phyloP scores from a whole-genome alignment of 2,797 vertebrate species.

The Hybognathus amarus region DNA sequence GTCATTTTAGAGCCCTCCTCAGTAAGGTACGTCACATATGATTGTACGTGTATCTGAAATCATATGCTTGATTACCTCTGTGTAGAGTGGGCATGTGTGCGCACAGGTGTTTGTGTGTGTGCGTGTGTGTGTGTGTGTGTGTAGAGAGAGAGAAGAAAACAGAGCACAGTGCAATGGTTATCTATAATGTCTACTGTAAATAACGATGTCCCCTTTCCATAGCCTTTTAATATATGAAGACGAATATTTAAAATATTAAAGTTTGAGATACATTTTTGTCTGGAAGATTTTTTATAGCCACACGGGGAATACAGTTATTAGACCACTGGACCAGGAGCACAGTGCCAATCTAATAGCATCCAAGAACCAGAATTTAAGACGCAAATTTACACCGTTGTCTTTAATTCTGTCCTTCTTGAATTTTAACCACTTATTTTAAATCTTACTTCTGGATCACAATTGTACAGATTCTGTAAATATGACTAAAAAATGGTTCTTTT shows the following conservation, averaged over 20 bases:
- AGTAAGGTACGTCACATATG: constrained; percentile 64
- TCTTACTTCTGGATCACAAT: constrained; percentile 69
- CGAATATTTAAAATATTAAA: constrained; percentile 69
- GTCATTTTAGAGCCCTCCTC: constrained; percentile 49
- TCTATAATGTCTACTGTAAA: constrained; percentile 76
- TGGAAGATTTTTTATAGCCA: constrained; percentile 59
- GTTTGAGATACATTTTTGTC: constrained; percentile 76
- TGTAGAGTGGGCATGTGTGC: constrained; percentile 26
- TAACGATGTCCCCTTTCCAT: constrained; percentile 76
- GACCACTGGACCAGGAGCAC: constrained; percentile 47
- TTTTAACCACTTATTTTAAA: constrained; percentile 69
- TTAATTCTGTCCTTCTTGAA: constrained; percentile 58
- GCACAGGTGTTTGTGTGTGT: constrained; percentile 63
- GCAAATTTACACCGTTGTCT: constrained; percentile 51
- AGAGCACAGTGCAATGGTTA: constrained; percentile 63
- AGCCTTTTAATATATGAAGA: constrained; percentile 78
- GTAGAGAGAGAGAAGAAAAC: constrained; percentile 47
- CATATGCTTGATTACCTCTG: constrained; percentile 82
- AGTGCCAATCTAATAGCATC: constrained; percentile 49
- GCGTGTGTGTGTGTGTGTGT: constrained; percentile 31
- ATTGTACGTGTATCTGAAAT: constrained; percentile 80
- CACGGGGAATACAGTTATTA: constrained; percentile 37
- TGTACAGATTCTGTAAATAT: constrained; percentile 87
- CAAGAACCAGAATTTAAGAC: constrained; percentile 44
- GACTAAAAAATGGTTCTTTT: constrained; percentile 72